A percentile compares a stretch with the other conserved stretches of the same genome.
These are phyloP conservation scores for Eumacrocentrus americanus DNA, from an alignment of 2,888 invertebrate genomes.

Conservation along the genomic window DNA sequence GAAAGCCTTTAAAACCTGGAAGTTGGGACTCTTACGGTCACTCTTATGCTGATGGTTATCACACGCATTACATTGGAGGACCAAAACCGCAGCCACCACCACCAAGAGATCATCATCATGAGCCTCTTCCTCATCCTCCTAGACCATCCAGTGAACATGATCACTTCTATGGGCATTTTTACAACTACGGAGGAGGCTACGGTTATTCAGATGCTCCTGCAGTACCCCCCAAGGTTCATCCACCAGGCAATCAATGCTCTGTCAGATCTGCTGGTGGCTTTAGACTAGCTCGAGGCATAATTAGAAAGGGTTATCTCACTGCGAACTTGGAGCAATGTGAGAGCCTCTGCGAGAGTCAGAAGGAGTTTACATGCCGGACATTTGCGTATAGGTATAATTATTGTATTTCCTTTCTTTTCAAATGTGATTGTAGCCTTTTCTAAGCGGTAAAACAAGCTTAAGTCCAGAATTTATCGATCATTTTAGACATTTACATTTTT, in stretches of 20 bases:
- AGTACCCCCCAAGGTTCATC: conserved; percentile 9
- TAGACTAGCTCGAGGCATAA: conserved; percentile 72
- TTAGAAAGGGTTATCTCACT: conserved; percentile 70
- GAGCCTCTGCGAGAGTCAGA: conserved; percentile 73
- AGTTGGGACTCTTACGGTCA: conserved; percentile 14
- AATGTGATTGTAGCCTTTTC: not conserved
- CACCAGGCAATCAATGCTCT: conserved; percentile 69
- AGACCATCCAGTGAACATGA: conserved; percentile 7
- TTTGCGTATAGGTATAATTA: conserved; percentile 74
- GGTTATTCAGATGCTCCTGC: conserved; percentile 41
- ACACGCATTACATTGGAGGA: not conserved
- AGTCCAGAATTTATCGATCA: too few species aligned
- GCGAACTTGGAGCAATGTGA: conserved; percentile 79
- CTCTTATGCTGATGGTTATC: conserved; percentile 22
- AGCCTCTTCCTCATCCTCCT: not conserved
- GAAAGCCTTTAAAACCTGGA: conserved; percentile 40
- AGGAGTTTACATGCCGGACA: conserved; percentile 75
- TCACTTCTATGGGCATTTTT: conserved; percentile 62
- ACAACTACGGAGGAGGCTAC: conserved; percentile 64
- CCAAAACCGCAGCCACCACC: conserved; percentile 8
- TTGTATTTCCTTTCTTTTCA: not conserved
- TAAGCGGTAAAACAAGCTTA: too few species aligned
- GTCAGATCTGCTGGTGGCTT: conserved; percentile 78
- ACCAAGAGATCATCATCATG: not conserved
- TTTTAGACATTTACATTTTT: too few species aligned